Evolutionary conservation across 2,797 vertebrate species (phyloP).

Genomic region (Scolopax rusticola): DNA sequence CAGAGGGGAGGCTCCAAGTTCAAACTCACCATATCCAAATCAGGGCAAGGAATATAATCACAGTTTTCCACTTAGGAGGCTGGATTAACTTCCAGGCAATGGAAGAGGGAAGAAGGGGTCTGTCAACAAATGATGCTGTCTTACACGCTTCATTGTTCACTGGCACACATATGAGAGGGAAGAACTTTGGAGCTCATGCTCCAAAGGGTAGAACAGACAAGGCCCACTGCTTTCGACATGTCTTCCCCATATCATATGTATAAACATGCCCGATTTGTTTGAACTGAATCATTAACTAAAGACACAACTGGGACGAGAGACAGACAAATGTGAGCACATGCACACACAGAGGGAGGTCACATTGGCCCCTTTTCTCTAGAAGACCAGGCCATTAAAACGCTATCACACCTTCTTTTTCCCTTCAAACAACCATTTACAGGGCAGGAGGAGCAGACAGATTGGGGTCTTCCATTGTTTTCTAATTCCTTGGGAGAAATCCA

Average conservation of each 20-base stretch:
- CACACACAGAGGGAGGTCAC: background rate
- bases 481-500: background rate
- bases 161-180: background rate
- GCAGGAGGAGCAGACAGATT: background rate
- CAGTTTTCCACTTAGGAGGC: background rate
- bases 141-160: background rate
- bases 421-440: background rate
- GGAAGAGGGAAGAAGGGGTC: background rate
- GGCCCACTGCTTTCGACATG: background rate
- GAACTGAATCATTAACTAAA: background rate
- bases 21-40: background rate
- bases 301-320: background rate
- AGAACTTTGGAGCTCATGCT: background rate
- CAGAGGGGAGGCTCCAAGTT: background rate
- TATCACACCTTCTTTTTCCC: background rate
- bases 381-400: background rate
- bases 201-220: background rate
- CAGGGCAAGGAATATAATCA: background rate
- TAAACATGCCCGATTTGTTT: background rate
- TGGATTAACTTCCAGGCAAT: background rate
- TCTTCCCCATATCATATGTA: rapidly evolving
- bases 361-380: background rate
- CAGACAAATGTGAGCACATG: background rate
- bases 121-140: background rate
- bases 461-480: background rate